Evolutionary conservation across 2,888 invertebrate species (phyloP).

Genomic region (Ophioninae sp.): DNA sequence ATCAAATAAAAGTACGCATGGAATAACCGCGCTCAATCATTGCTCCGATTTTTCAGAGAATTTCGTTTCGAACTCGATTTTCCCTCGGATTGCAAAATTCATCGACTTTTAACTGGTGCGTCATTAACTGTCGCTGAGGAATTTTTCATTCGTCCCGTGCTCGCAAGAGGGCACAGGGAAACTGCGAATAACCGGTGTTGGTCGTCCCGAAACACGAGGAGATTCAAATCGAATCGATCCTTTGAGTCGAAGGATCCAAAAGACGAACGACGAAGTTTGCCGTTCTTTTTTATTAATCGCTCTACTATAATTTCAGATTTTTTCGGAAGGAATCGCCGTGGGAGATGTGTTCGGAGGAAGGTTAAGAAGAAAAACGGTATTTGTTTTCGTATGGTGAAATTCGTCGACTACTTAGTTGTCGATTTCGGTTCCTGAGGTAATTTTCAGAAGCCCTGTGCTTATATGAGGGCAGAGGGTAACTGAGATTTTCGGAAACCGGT

Average conservation of each 20-base stretch:
- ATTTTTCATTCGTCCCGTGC: too few species aligned
- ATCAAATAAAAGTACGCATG: constrained; percentile 23
- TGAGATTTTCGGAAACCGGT: background rate
- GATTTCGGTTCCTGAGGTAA: background rate
- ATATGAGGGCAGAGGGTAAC: background rate
- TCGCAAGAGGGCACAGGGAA: too few species aligned
- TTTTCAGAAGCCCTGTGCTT: background rate
- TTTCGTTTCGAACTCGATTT: too few species aligned
- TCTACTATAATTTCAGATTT: background rate
- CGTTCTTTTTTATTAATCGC: background rate
- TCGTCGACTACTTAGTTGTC: background rate
- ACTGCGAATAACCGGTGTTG: too few species aligned
- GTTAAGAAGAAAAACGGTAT: background rate
- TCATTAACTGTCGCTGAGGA: too few species aligned
- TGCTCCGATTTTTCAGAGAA: background rate
- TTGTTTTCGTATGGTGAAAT: background rate
- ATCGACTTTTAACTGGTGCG: too few species aligned
- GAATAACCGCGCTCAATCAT: background rate
- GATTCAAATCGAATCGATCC: too few species aligned
- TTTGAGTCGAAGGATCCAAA: background rate
- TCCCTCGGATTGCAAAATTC: too few species aligned
- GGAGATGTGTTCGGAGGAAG: background rate
- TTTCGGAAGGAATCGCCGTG: background rate
- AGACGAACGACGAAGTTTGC: background rate
- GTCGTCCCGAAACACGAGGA: too few species aligned